phyloP scores from a whole-genome alignment of 2,888 invertebrate species.

The Hydraecia micacea region DNA sequence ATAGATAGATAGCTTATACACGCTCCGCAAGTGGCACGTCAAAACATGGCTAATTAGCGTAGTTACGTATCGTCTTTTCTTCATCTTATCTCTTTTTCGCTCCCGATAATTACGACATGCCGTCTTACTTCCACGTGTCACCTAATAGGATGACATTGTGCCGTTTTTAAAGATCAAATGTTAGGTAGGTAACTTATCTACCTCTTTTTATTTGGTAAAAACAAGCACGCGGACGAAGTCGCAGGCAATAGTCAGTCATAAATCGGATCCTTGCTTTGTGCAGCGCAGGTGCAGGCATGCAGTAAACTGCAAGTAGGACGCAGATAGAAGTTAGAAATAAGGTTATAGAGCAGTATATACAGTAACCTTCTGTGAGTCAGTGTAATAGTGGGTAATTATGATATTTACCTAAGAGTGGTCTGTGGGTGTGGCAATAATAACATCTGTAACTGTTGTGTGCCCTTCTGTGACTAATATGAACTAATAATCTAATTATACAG shows the following conservation, averaged over 20 bases:
- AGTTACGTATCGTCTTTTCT: too few species aligned
- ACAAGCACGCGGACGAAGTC: not conserved
- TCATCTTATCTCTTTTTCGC: too few species aligned
- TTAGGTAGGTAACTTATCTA: too few species aligned
- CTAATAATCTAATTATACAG: slow-evolving; percentile 40
- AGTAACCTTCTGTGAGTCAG: slow-evolving; percentile 56
- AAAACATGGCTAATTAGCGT: too few species aligned
- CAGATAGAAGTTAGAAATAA: slow-evolving; percentile 33
- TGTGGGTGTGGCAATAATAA: slow-evolving; percentile 51
- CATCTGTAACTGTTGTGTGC: slow-evolving; percentile 48
- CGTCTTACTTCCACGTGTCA: too few species aligned
- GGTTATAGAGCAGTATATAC: slow-evolving; percentile 23
- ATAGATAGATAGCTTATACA: too few species aligned
- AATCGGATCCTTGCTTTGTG: not conserved
- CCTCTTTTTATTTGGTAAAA: too few species aligned
- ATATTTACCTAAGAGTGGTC: slow-evolving; percentile 55
- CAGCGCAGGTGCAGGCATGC: not conserved
- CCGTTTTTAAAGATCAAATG: too few species aligned
- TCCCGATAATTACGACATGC: too few species aligned
- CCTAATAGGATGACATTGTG: too few species aligned
- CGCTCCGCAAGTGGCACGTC: too few species aligned
- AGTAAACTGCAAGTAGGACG: slow-evolving; percentile 14
- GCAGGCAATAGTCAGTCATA: not conserved
- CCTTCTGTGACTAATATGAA: slow-evolving; percentile 49
- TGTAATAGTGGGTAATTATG: slow-evolving; percentile 56